Conservation (phyloP, 2,113 vertebrate genomes). For the Agelaius tricolor region DNA sequence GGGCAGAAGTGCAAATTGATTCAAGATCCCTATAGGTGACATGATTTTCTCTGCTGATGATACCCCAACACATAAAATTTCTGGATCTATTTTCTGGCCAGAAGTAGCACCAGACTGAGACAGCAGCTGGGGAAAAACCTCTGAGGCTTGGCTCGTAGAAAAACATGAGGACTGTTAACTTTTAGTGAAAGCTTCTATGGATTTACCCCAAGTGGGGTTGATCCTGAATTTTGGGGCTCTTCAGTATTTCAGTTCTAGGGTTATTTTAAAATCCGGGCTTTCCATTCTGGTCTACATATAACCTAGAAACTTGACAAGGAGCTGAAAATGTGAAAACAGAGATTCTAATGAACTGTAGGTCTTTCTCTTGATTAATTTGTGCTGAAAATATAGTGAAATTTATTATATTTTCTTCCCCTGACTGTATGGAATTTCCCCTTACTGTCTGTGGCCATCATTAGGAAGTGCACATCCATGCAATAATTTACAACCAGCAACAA, state of each 20-base stretch:
- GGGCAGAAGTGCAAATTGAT: not conserved
- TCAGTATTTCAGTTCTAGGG: not conserved
- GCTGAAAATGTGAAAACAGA: not conserved
- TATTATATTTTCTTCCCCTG: slow-evolving; percentile 55
- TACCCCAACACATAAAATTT: not conserved
- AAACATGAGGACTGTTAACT: not conserved
- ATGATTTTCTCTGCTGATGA: not conserved
- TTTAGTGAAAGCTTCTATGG: not conserved
- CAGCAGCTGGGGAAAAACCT: not conserved
- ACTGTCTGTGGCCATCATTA: slow-evolving; percentile 31
- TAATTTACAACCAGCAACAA: slow-evolving; percentile 55
- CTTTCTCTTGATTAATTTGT: slow-evolving; percentile 39
- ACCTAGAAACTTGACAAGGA: slow-evolving; percentile 1
- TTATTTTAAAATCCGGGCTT: slow-evolving; percentile 8
- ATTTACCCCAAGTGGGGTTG: not conserved
- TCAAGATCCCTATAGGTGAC: not conserved
- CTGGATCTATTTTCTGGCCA: slow-evolving; percentile 5
- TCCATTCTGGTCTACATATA: not conserved
- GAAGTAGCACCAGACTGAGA: slow-evolving; percentile 1
- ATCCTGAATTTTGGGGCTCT: not conserved
- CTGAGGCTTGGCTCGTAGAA: not conserved
- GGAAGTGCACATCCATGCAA: slow-evolving; percentile 42
- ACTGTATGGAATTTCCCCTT: slow-evolving; percentile 57
- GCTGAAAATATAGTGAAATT: slow-evolving; percentile 29
- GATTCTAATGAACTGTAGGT: slow-evolving; percentile 10